Base-by-base conservation (phyloP, 2,888 invertebrate species). In the Drosophila rubida region DNA sequence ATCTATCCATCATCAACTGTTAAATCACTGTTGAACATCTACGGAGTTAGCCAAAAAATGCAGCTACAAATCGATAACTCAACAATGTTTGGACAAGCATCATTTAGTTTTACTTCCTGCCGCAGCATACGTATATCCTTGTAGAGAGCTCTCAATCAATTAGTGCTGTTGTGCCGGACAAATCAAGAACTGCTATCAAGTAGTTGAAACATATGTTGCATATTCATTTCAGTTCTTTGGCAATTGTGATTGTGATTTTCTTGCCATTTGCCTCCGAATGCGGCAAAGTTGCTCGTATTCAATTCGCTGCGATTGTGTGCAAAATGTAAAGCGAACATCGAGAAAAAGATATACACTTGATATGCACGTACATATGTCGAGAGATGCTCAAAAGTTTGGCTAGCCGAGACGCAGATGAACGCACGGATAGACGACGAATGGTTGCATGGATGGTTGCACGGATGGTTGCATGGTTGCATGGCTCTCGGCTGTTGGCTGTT, bases 331-430 rank as follows among this genome's bases (percentile, higher is more conserved):
- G 71, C 62, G 69, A 63, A 81, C 70, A 70, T 65, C 61, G 65
- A 78, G 63, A 62, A 75, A 68, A 62, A 85, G 66, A 84, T 83
- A 57, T 78, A 66, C 59, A 70, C 77, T 80, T 77, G 61, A 78
- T 69, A 78, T 66, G 67, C 84, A 79, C 76, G 66, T 60, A 75
- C 62, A 68, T 19, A 59, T 53, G 41, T 57, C 41, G 25, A 48
- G 41, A 82, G 59, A 73, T 78, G 71, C 88, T 79, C 69, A 55
- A 80, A 87, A 87, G 66, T 78, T 87, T 83, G 64, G 57, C 69
- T 67, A 57, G 67, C 27, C 64, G 75, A 80, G 75, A 73, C 73
- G 66, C 65, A 80, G 77, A 76, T 71, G 76, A 79, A 86, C 86
- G 78, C 84, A 86, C 88, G 64, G 57, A 79, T 78, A 69, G 81